Evolutionary conservation across 2,797 vertebrate species (phyloP).

Genomic region (Lagocephalus sceleratus): DNA sequence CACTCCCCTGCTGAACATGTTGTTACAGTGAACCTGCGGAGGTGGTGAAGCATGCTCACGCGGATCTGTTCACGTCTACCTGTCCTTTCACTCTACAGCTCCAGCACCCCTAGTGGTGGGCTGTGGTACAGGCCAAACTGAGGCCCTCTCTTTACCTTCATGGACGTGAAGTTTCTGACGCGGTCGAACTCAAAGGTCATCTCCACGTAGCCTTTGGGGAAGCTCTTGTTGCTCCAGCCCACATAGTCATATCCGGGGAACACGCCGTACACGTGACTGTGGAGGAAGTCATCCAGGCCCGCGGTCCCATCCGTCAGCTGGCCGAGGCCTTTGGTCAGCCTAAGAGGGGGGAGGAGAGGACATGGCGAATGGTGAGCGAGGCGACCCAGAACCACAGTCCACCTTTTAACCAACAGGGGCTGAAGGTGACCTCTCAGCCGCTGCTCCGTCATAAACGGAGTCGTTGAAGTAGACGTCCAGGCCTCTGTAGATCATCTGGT

Average conservation of each 20-base stretch:
- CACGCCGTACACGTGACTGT: slow-evolving; percentile 87
- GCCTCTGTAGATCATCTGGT: slow-evolving; percentile 84
- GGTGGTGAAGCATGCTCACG: no score
- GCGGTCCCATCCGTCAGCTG: slow-evolving; percentile 93
- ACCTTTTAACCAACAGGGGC: not conserved
- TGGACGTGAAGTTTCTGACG: slow-evolving; percentile 91
- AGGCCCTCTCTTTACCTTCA: slow-evolving; percentile 83
- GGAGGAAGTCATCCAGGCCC: slow-evolving; percentile 91
- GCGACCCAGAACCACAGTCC: not conserved
- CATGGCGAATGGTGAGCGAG: not conserved
- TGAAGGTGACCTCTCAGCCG: slow-evolving; percentile 82
- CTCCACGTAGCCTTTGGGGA: slow-evolving; percentile 84
- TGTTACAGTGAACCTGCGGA: slow-evolving; percentile 92
- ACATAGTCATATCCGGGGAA: slow-evolving; percentile 97
- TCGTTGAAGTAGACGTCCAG: slow-evolving; percentile 89
- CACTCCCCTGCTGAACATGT: slow-evolving; percentile 92
- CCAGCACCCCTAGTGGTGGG: not conserved
- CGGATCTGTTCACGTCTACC: no score
- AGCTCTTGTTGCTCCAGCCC: slow-evolving; percentile 91
- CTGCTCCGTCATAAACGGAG: slow-evolving; percentile 89
- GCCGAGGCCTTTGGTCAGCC: slow-evolving; percentile 90
- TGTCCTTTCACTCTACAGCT: no score
- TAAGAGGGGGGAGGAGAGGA: slow-evolving; percentile 41
- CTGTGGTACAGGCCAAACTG: not conserved
- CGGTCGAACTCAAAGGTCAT: slow-evolving; percentile 94